phyloP scores from a whole-genome alignment of 2,797 vertebrate genomes.

The Poecilia picta region DNA sequence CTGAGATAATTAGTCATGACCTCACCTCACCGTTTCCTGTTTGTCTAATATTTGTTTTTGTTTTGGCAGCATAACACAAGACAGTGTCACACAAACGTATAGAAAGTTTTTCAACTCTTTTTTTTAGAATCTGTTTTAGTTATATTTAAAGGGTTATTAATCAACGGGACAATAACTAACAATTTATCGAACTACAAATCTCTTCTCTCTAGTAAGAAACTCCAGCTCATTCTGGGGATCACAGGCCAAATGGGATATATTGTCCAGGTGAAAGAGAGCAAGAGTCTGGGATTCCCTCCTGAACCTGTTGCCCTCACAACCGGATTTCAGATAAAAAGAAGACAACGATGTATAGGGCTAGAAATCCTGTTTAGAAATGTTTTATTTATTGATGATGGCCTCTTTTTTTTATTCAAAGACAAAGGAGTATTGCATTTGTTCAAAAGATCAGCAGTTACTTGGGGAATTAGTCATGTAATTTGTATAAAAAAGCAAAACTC shows the following conservation, averaged over 20 bases:
- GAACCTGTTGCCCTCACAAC: not conserved
- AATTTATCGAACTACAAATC: not conserved
- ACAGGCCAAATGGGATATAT: not conserved
- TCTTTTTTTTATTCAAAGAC: not conserved
- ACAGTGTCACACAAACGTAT: not conserved
- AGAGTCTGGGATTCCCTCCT: not conserved
- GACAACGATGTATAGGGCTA: not conserved
- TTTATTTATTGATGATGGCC: not conserved
- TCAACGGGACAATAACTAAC: not conserved
- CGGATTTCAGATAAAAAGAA: not conserved
- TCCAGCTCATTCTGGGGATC: not conserved
- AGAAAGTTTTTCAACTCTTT: not conserved
- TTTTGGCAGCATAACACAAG: conserved; percentile 11
- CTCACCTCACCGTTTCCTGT: conserved; percentile 62
- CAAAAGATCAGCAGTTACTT: not conserved
- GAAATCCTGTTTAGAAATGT: not conserved
- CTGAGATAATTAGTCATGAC: conserved; percentile 38
- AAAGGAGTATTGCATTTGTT: not conserved
- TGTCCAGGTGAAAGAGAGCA: not conserved
- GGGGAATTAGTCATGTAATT: not conserved
- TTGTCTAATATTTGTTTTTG: conserved; percentile 42
- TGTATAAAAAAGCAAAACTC: not conserved
- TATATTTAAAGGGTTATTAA: not conserved
- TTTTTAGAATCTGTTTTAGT: not conserved
- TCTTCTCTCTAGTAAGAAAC: not conserved